These are phyloP conservation scores for Parapsyche elsis DNA, from an alignment of 1,140 invertebrate species.

Conservation along the genomic window DNA sequence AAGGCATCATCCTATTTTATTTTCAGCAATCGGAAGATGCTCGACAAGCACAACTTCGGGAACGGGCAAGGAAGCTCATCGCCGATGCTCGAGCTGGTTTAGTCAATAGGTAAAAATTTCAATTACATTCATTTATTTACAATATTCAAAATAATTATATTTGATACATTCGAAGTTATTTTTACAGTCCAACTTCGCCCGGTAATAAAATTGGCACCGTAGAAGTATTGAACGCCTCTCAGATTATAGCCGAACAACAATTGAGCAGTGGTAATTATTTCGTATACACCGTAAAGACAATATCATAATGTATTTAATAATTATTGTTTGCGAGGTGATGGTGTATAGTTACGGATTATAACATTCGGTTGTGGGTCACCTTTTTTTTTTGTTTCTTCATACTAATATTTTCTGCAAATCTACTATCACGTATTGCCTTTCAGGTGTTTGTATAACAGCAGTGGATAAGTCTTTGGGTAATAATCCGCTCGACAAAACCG, in stretches of 20 bases:
- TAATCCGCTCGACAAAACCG: constrained; percentile 40
- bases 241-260: constrained; percentile 50
- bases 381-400: neutral
- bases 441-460: constrained; percentile 30
- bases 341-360: neutral
- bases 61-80: constrained; percentile 89
- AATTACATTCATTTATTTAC: neutral
- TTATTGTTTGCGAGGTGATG: neutral
- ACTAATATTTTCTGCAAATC: neutral
- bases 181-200: constrained; percentile 52
- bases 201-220: constrained; percentile 42
- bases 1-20: constrained; percentile 18
- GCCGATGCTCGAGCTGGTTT: constrained; percentile 80
- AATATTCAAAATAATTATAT: neutral
- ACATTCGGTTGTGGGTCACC: neutral
- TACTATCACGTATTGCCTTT: constrained; percentile 5
- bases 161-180: neutral
- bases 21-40: constrained; percentile 72
- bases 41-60: constrained; percentile 83
- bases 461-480: constrained; percentile 35
- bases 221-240: constrained; percentile 48
- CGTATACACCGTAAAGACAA: neutral
- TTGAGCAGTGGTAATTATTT: constrained; percentile 44
- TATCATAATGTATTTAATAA: neutral
- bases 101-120: constrained; percentile 56